phyloP scores from a whole-genome alignment of 2,888 invertebrate genomes.

The Osedax frankpressi region DNA sequence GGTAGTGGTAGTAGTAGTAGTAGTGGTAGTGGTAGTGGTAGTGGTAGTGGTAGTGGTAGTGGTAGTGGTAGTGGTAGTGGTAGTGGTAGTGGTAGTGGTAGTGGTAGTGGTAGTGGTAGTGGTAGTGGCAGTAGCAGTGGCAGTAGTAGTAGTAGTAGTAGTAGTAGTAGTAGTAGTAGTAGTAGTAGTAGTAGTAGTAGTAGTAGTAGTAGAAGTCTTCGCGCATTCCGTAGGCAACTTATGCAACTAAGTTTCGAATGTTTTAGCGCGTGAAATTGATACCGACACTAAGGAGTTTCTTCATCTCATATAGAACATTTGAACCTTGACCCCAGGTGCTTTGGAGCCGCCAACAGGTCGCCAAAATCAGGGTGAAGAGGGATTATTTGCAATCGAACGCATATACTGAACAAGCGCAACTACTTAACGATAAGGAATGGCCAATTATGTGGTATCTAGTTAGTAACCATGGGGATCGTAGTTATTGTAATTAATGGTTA shows the following conservation, averaged over 20 bases:
- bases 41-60: slow-evolving; percentile 10
- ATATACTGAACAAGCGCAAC: too few relatives aligned
- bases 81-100: slow-evolving; percentile 15
- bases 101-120: slow-evolving; percentile 15
- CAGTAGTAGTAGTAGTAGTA: slow-evolving; percentile 17
- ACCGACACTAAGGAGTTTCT: too few relatives aligned
- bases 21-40: neutral
- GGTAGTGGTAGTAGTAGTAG: neutral
- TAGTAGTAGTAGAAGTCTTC: slow-evolving; percentile 15
- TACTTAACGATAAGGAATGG: neutral
- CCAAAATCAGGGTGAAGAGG: neutral
- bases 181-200: slow-evolving; percentile 16
- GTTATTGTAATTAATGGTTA: too few relatives aligned
- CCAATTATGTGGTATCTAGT: slow-evolving; percentile 9
- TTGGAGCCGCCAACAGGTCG: neutral
- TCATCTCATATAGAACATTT: neutral
- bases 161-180: slow-evolving; percentile 17
- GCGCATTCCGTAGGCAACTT: too few relatives aligned
- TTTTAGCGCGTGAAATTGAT: too few relatives aligned
- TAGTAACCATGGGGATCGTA: too few relatives aligned
- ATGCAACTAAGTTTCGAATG: too few relatives aligned
- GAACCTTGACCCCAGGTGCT: neutral
- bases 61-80: slow-evolving; percentile 15
- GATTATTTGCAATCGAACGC: too few relatives aligned
- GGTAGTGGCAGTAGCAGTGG: slow-evolving; percentile 14